Conservation (phyloP, 1,140 invertebrate genomes). For the Drosophila pruinosa region DNA sequence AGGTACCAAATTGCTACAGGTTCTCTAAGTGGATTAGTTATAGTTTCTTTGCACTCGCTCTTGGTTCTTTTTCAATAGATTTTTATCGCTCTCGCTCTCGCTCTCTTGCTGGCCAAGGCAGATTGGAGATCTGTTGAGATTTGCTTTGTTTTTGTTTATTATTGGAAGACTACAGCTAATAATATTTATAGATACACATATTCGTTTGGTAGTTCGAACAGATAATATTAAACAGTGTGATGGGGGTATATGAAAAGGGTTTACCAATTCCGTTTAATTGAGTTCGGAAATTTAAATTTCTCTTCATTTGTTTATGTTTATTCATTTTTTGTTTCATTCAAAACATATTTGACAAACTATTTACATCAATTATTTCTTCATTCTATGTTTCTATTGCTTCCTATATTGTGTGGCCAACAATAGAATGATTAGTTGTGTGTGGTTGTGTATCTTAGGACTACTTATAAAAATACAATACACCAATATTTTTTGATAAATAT, state of each 20-base stretch:
- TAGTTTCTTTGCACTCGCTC: conserved; percentile 17
- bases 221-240: not conserved
- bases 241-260: not conserved
- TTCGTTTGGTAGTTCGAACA: conserved; percentile 16
- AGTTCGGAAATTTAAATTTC: not conserved
- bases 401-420: not conserved
- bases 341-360: not conserved
- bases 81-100: not conserved
- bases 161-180: conserved; percentile 75
- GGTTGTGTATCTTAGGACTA: conserved; percentile 7
- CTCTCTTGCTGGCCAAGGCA: conserved; percentile 13
- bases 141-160: conserved; percentile 14
- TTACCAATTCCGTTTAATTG: conserved; percentile 9
- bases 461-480: conserved; percentile 34
- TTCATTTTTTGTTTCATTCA: not conserved
- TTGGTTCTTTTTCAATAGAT: conserved; percentile 28
- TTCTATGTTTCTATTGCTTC: not conserved
- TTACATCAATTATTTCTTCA: not conserved
- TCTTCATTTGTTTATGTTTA: not conserved
- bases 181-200: conserved; percentile 35
- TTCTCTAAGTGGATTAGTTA: conserved; percentile 49
- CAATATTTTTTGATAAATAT: conserved; percentile 10
- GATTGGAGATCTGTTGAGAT: conserved; percentile 28
- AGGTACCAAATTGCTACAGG: conserved; percentile 78
- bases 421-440: conserved; percentile 15